phyloP scores from a whole-genome alignment of 2,113 vertebrate genomes.

The Parotia lawesii region DNA sequence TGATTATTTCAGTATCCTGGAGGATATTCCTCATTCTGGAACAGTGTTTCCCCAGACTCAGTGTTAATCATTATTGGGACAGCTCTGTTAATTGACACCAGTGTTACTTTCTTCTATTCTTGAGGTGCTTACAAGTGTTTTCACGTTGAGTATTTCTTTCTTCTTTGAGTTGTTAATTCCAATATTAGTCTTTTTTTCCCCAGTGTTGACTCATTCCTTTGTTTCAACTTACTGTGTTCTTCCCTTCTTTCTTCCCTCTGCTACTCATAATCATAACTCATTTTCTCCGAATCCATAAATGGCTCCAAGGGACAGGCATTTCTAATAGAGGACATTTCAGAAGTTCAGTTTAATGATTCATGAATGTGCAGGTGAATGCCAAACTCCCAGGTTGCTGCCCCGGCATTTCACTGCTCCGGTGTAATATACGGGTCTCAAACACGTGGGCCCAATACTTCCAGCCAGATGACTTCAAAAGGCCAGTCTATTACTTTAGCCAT shows the following conservation, averaged over 20 bases:
- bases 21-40: neutral
- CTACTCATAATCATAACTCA: constrained; percentile 2
- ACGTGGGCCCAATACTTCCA: neutral
- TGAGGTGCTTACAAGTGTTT: neutral
- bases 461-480: neutral
- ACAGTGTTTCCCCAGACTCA: neutral
- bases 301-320: neutral
- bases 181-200: neutral
- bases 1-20: neutral
- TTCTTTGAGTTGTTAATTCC: neutral
- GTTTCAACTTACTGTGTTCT: neutral
- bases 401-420: neutral
- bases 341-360: constrained; percentile 33
- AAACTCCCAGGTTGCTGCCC: neutral
- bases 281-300: constrained; percentile 1
- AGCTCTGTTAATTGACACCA: neutral
- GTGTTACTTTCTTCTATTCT: neutral
- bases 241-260: neutral
- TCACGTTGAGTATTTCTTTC: neutral
- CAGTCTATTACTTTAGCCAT: neutral
- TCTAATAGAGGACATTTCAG: neutral
- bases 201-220: neutral
- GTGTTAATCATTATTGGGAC: neutral
- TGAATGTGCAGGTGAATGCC: neutral
- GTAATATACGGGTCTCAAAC: neutral